Evolutionary conservation across 1,140 invertebrate species (phyloP), one percentile per base, ranked within the genome.

Genomic region (Solen grandis): DNA sequence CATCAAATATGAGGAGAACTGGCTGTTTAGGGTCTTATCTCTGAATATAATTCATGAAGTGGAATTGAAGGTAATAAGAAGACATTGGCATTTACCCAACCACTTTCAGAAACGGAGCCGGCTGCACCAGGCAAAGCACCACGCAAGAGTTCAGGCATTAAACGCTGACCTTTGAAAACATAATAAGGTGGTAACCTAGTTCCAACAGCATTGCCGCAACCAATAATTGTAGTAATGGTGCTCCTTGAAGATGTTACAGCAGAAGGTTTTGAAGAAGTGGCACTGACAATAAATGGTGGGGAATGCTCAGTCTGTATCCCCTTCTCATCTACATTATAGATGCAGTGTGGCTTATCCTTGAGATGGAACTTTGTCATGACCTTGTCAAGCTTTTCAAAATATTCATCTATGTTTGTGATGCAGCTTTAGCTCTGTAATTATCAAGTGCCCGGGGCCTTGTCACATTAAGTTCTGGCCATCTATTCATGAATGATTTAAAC

Each of bases 31-130:
- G 38, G 33, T 73, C 55, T n/a, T 35, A 35, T 73, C 70, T 73
- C 19, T 73, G 55, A 27, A 73, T n/a, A 38, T 73, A 59, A 16
- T 41, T 73, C 14, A 73, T 36, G 19, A 59, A 73, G n/a, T 73
- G 70, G 41, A n/a, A 35, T 22, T 72, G 50, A 0, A 83, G n/a
- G 55, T 82, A 79, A 29, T 50, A 70, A 29, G 8, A 70, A 70
- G 5, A 73, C 70, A 59, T 3, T 41, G n/a, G 70, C 38, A 59
- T 59, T 73, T 22, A 22, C 57, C 70, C 70, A 59, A 27, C 52
- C 70, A 60, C 70, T 73, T 54, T 73, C 70, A 36, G 88, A 59
- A 54, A 73, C 31, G 41, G 4, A n/a, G 0, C 14, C 65, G 33
- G 52, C 35, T 29, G 76, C 46, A 25, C 66, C 76, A 36, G 52